Evolutionary conservation across 2,888 invertebrate species (phyloP).

Genomic region (Teinopalpus imperialis): DNA sequence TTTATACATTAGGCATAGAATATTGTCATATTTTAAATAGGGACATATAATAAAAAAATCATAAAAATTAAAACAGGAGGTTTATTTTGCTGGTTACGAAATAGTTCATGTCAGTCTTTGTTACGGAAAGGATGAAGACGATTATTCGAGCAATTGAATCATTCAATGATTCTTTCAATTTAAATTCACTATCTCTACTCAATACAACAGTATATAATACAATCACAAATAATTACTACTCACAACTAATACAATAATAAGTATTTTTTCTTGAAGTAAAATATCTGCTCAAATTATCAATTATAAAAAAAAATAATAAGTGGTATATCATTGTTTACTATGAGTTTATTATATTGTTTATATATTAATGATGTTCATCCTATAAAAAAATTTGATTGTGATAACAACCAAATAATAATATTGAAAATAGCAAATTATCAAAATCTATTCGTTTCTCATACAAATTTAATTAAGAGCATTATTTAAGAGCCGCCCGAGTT

Average conservation of each 20-base stretch:
- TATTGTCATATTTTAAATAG: too few relatives aligned
- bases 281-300: too few relatives aligned
- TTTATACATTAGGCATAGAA: too few relatives aligned
- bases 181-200: constrained; percentile 12
- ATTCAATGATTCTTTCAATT: constrained; percentile 37
- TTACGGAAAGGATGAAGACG: constrained; percentile 58
- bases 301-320: too few relatives aligned
- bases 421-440: constrained; percentile 39
- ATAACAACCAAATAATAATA: constrained; percentile 17
- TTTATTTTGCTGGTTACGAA: neutral
- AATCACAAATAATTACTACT: too few relatives aligned
- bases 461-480: constrained; percentile 73
- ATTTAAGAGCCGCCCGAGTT: constrained; percentile 75
- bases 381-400: constrained; percentile 11
- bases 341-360: too few relatives aligned
- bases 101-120: constrained; percentile 34
- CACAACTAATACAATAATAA: too few relatives aligned
- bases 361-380: too few relatives aligned
- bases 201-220: constrained; percentile 22
- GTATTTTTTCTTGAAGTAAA: too few relatives aligned
- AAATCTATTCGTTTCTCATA: constrained; percentile 55
- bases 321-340: too few relatives aligned
- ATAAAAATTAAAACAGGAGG: too few relatives aligned
- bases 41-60: too few relatives aligned
- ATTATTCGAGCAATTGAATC: constrained; percentile 57